Evolutionary conservation across 2,888 invertebrate species (phyloP), one percentile per base, ranked within the genome.

Genomic region (Sesamia inferens): DNA sequence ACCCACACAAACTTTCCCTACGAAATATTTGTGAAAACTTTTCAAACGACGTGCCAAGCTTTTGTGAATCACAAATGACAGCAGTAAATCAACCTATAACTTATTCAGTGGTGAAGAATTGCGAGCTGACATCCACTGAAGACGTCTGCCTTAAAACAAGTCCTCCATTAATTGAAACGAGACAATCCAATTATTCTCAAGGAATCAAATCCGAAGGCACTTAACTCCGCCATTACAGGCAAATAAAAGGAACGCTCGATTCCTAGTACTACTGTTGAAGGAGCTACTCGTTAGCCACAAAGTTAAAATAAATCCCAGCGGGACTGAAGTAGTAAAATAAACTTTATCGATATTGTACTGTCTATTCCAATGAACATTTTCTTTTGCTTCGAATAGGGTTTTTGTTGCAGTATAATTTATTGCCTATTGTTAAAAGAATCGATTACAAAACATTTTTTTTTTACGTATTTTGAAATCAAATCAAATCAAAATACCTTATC

Each of bases 161-260:
- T 74, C 70, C 54, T 82, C 76, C 76, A 61, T 66, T 82, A 81
- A 86, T 83, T 83, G 73, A 75, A 74, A 85, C 65, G 76, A 82
- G 81, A 79, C 79, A 85, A 85, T 83, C 79, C 77, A 85, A 83
- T 86, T 83, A 84, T 74, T 72, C 65, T 71, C 71, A 68, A 81
- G 79, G 61, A 86, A 86, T 85, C 85, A 84, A 86, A 85, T 86
- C 86, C 66, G 58, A 75, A 77, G 61, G 68, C 85, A 84, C 80
- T 84, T 85, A 84, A 81, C 82, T 84, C 74, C 65, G 84, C 79
- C 69, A 84, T 86, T 82, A 80, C 71, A 76, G 65, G 65, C 77
- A 80, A 86, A 86, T 86, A 85, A 84, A 86, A 86, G 74, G 58
- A 82, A 76, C 59, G 68, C 63, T 77, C 51, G 31, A 76, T 77